These are phyloP conservation scores for Adineta ricciae DNA, from an alignment of 2,888 invertebrate genomes.

Conservation along the genomic window DNA sequence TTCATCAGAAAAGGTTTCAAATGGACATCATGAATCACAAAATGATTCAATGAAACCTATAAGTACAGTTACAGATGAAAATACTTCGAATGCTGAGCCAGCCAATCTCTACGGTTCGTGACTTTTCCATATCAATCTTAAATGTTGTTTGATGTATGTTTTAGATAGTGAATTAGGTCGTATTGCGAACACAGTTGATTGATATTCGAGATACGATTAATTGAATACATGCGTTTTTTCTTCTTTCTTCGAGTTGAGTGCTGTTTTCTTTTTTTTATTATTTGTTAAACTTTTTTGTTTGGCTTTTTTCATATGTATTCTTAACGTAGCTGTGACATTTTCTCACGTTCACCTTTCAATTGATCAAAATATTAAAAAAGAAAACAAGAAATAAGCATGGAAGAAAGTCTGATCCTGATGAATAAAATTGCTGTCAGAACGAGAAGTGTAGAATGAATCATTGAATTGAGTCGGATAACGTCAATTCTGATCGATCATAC, in stretches of 20 bases:
- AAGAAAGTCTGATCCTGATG: too few species aligned
- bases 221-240: neutral
- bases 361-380: too few species aligned
- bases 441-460: too few species aligned
- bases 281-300: too few species aligned
- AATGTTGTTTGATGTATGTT: neutral
- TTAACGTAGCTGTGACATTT: too few species aligned
- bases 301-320: too few species aligned
- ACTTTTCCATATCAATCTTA: neutral
- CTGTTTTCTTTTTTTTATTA: neutral
- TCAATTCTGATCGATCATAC: too few species aligned
- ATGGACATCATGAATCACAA: neutral
- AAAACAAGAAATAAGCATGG: too few species aligned
- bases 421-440: too few species aligned
- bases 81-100: neutral
- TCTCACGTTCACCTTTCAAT: too few species aligned
- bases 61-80: neutral
- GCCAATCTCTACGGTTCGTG: neutral
- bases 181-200: neutral
- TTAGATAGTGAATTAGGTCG: slow-evolving; percentile 1
- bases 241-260: neutral
- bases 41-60: neutral
- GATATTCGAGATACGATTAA: neutral
- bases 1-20: neutral
- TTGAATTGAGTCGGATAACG: too few species aligned